Base-by-base conservation (phyloP, 2,888 invertebrate species). In the Apoda limacodes region DNA sequence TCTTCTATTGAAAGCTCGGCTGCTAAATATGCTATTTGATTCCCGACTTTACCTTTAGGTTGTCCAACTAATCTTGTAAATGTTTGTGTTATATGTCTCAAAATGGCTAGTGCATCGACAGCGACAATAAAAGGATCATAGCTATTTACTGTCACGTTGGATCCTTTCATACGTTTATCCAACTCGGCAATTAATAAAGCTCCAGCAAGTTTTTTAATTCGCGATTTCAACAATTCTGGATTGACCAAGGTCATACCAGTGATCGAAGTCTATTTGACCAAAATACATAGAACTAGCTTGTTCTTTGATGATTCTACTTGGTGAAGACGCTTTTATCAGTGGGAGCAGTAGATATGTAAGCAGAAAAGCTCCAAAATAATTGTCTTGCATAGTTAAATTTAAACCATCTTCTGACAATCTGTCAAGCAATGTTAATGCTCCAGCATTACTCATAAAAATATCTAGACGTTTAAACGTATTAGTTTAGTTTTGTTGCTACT, bases 311-410 rank as follows among this genome's bases (percentile, higher is more conserved):
- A 89, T 83, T 39, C 88, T 71, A 37, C 87, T 84, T 2, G 84
- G 84, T 1, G 78, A 64, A 2, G 83, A 83, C 2, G 52, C 43
- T 56, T 82, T 85, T 10, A 88, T 48, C 43, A 74, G 40, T 35
- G 76, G 75, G 40, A 76, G 55, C 34, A 92, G 67, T 36, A 91
- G 70, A 57, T 85, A 87, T 1, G 89, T 90, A 21, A 92, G 72
- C 22, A 91, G 66, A 54, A 91, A 91, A 1, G 85, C 84, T 5
- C 88, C 89, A 48, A 89, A 86, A 54, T 88, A 85, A 55, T 90
- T 90, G 26, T 86, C 82, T 52, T 88, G 88, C 83, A 88, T 86
- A 2, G 83, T 83, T 2, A 81, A 55, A 41, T 88, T 86, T 14
- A 90, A 60, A 1, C 86, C 87, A 43, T 90, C 88, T 43, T 82